phyloP scores from a whole-genome alignment of 2,797 vertebrate species.

The Parotocinclus haroldoi region DNA sequence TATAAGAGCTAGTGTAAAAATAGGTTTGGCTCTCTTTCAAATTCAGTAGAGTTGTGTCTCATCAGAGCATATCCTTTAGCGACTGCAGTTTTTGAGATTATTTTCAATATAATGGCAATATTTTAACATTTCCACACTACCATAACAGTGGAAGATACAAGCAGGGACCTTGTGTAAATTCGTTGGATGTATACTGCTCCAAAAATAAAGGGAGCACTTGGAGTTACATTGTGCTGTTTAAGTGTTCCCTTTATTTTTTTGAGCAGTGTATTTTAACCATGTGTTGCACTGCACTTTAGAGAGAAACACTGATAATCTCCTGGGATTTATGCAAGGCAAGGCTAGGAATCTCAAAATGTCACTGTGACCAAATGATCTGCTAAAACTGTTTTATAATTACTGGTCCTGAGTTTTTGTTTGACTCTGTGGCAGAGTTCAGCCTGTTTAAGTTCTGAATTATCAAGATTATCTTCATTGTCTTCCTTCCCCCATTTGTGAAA shows the following conservation, averaged over 20 bases:
- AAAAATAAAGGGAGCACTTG: no score
- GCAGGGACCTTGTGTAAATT: background rate
- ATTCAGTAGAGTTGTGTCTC: no score
- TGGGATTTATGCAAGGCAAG: constrained; percentile 1
- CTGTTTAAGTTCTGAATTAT: background rate
- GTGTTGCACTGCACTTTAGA: background rate
- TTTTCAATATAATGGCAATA: constrained; percentile 9
- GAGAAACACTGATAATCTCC: constrained; percentile 10
- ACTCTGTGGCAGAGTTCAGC: background rate
- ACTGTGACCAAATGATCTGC: constrained; percentile 22
- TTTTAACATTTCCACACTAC: constrained; percentile 46
- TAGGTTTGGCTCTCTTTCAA: no score
- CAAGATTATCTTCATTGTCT: constrained; percentile 10
- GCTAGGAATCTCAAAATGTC: background rate
- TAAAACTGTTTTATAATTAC: background rate
- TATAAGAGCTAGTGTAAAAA: no score
- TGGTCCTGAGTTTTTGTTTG: background rate
- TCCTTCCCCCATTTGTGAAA: constrained; percentile 27
- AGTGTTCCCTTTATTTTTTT: constrained; percentile 16
- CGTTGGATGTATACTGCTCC: no score
- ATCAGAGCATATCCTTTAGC: no score
- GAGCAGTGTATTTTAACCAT: constrained; percentile 15
- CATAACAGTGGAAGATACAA: constrained; percentile 39
- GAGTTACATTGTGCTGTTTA: no score
- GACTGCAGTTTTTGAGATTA: no score